Percentiles rank a stretch among this genome's conserved stretches.
phyloP scores from a whole-genome alignment of 2,888 invertebrate species.

The Caenorhabditis imperialis region DNA sequence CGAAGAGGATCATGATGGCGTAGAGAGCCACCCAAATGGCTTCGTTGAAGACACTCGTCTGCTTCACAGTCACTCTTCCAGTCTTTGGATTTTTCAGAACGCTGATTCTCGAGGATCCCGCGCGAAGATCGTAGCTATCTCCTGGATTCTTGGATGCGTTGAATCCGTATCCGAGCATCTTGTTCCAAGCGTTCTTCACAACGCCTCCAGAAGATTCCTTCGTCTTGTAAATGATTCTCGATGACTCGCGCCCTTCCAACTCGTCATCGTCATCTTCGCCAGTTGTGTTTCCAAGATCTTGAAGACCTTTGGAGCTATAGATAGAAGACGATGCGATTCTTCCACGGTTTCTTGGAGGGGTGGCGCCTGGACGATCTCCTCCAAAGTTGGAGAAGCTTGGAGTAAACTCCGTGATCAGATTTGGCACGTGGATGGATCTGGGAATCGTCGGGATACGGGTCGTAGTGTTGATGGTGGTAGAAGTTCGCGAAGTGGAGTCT shows the following conservation, averaged over 20 bases:
- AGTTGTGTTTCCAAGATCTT: conserved; percentile 49
- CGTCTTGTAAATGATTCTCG: conserved; percentile 46
- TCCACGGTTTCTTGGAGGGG: conserved; percentile 41
- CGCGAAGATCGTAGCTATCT: conserved; percentile 58
- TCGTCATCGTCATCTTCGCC: conserved; percentile 55
- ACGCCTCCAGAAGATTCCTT: conserved; percentile 26
- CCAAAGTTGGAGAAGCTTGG: conserved; percentile 29
- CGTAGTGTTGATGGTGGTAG: conserved; percentile 18
- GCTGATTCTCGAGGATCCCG: conserved; percentile 49
- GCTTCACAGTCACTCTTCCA: conserved; percentile 51
- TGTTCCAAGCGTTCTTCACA: conserved; percentile 53
- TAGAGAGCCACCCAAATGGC: conserved; percentile 49
- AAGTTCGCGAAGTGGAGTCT: background rate
- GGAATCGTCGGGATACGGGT: conserved; percentile 35
- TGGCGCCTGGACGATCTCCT: conserved; percentile 53
- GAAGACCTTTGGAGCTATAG: conserved; percentile 9
- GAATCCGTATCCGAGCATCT: conserved; percentile 58
- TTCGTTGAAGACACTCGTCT: conserved; percentile 55
- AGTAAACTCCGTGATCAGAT: conserved; percentile 46
- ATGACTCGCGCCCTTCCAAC: conserved; percentile 46
- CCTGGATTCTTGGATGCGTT: conserved; percentile 49
- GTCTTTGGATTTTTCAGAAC: conserved; percentile 53
- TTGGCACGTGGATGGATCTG: conserved; percentile 14
- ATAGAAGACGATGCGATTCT: background rate
- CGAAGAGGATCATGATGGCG: conserved; percentile 51